Evolutionary conservation across 2,113 vertebrate genomes (phyloP), one percentile per base, ranked within the genome.

Genomic region (Capricornis sumatraensis): DNA sequence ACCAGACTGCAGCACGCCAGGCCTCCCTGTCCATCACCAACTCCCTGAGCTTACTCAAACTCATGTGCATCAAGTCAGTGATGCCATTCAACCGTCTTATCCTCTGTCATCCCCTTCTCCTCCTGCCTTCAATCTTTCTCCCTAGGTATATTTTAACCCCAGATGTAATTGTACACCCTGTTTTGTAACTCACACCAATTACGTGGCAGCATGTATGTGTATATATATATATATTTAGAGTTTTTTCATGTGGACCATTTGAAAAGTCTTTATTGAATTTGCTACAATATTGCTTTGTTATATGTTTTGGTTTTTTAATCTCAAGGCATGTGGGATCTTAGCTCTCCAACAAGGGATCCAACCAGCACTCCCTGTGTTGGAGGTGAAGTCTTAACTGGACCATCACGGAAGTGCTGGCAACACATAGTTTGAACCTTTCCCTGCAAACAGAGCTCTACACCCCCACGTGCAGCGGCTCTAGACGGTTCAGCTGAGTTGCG

Each of bases 401-500:
- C 36, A 40, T 40, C 67, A 74, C 21, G 36, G 11, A 40, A 40
- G 67, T 40, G 19, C 36, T 74, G 67, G 67, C 2, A 11, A 36
- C 6, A 2, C 9, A 5, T 10, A 15, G n/a, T 58, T 60, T 57
- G 67, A 36, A 5, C 8, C 60, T 36, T 27, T 16, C 8, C 10
- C 52, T 43, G 19, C 11, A 25, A 55, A 60, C 13, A 10, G 15
- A 50, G 30, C 25, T 78, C 21, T 4, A 16, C 21, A 13, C 47
- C 28, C 2, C 16, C 53, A 21, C 0, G 0, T 6, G 53, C 30
- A 28, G 4, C 3, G 25, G 9, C 27, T 19, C 12, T 45, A 6
- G 2, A 5, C 6, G 36, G 6, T 21, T 21, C 19, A 1, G 15
- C 25, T 1, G 9, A 30, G 7, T 21, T 14, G 16, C 2, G 15